These are phyloP conservation scores for Oscarella lobularis DNA, from an alignment of 37 sponge, comb jelly and placozoan genomes.

Conservation along the genomic window DNA sequence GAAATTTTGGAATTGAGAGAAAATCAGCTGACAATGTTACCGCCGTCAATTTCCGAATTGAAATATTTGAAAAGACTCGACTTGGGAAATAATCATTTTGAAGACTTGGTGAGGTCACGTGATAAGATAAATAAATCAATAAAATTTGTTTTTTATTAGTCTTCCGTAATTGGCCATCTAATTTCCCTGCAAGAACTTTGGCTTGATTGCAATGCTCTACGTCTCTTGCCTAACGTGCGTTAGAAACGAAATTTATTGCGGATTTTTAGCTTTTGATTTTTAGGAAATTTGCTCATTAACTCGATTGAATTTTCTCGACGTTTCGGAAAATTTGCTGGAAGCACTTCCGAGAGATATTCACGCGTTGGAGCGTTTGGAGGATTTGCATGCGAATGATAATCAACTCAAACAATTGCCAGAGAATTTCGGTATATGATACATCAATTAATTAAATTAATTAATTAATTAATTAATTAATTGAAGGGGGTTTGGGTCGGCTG, in stretches of 20 bases:
- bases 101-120: neutral
- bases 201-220: neutral
- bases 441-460: conserved; percentile 30
- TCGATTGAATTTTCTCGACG: neutral
- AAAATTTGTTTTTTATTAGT: conserved; percentile 2
- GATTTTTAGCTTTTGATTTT: too few species aligned
- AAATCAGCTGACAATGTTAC: neutral
- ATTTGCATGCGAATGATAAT: neutral
- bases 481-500: too few species aligned
- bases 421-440: neutral
- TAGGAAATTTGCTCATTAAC: neutral
- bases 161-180: neutral
- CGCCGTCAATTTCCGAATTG: neutral
- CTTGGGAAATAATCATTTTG: conserved; percentile 3
- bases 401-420: conserved; percentile 1
- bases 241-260: too few species aligned
- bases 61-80: neutral
- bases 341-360: neutral
- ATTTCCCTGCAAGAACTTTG: neutral
- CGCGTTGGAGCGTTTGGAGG: neutral
- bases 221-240: neutral
- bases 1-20: neutral
- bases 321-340: neutral
- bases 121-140: neutral
- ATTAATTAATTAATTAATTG: too few species aligned